Evolutionary conservation across 2,888 invertebrate species (phyloP).

Genomic region (Scaptomyza flava): DNA sequence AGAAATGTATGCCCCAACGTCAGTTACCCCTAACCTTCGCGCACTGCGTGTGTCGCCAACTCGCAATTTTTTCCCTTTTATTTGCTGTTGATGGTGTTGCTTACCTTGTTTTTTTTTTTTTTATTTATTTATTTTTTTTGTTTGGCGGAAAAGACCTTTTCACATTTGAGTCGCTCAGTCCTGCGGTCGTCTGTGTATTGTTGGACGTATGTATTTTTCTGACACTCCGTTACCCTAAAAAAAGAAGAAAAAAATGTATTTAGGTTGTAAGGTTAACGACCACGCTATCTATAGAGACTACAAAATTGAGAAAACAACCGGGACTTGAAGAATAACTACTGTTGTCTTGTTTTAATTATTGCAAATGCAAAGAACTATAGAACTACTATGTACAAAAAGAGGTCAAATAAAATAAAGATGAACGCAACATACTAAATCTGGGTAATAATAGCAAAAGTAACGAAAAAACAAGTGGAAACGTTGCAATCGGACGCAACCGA

Average conservation of each 20-base stretch:
- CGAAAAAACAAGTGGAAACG: too few relatives aligned
- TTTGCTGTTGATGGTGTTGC: conserved; percentile 20
- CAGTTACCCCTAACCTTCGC: conserved; percentile 8
- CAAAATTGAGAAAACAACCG: too few relatives aligned
- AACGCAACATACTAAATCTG: too few relatives aligned
- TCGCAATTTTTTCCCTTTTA: conserved; percentile 26
- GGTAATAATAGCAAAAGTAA: conserved; percentile 12
- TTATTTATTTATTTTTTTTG: conserved; percentile 20
- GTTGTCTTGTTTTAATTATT: conserved; percentile 33
- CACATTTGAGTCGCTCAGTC: too few relatives aligned
- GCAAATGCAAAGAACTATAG: conserved; percentile 20
- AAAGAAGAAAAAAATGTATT: conserved; percentile 47
- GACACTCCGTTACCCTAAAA: conserved; percentile 61
- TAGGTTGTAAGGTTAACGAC: conserved; percentile 73
- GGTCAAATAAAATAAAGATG: conserved; percentile 1
- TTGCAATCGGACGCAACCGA: too few relatives aligned
- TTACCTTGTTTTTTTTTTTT: neutral
- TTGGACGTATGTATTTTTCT: conserved; percentile 33
- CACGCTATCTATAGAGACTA: conserved; percentile 39
- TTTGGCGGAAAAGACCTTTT: conserved; percentile 49
- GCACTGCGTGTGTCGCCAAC: conserved; percentile 33
- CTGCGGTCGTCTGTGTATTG: too few relatives aligned
- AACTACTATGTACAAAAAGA: too few relatives aligned
- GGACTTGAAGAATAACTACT: neutral
- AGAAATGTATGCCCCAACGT: conserved; percentile 5